Evolutionary conservation across 2,797 vertebrate species (phyloP), one percentile per base, ranked within the genome.

Genomic region (Scolopax bukidnonensis): DNA sequence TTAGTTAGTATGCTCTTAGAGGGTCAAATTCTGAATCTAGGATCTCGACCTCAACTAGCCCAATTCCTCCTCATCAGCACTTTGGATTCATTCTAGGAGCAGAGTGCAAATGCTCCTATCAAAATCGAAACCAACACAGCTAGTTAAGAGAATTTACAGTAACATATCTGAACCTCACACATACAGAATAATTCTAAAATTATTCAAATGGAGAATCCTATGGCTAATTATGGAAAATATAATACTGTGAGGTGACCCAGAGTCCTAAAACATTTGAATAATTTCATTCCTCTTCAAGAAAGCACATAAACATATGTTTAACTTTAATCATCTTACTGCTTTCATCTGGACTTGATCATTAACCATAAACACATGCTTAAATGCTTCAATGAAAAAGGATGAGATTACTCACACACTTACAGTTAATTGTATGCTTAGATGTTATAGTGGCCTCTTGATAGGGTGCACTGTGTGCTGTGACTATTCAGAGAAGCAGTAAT

Each of bases 251-350:
- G 50, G 90, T 90, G 76, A 95, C 69, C 85, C 47, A 86, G 16
- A 61, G 61, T 21, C 57, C 57, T 47, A 61, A 73, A 84, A 57
- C 54, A 69, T 48, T 90, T 51, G 50, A 87, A 16, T 84, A 78
- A 93, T 91, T 93, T 81, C 15, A 51, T 61, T 91, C 69, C 95
- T 91, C 85, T 94, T 91, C 79, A 86, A 84, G 76, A 87, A 93
- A 71, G 33, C 60, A 84, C 5, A 65, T 16, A 93, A 97, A 94
- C 89, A 91, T 43, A 76, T 81, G 76, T 93, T 95, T 95, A 93
- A 94, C 81, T 93, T 84, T 57, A 95, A 96, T 93, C 73, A 61
- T 69, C 76, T 81, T n/a, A 45, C 48, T 65, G 86, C 92, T 81
- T 96, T 97, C 83, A 89, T 95, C 59, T 89, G 93, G 86, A 63